phyloP scores from a whole-genome alignment of 2,797 vertebrate genomes.

The Acrossocheilus wenchowensis region DNA sequence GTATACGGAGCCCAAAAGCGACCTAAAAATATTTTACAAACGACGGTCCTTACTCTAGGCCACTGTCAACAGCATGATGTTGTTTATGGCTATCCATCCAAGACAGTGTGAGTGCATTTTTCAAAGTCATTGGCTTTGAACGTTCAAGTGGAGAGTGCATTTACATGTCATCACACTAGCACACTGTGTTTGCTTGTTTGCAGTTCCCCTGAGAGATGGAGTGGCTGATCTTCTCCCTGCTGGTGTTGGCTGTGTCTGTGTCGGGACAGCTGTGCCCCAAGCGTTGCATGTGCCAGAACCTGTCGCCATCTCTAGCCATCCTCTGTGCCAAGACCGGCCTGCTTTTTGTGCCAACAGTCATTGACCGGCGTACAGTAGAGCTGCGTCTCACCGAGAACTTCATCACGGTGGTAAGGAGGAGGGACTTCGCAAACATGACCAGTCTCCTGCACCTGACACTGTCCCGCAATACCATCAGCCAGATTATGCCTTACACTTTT shows the following conservation, averaged over 20 bases:
- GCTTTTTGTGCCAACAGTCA: constrained; percentile 87
- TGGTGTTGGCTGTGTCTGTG: constrained; percentile 81
- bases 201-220: constrained; percentile 80
- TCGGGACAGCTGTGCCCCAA: constrained; percentile 87
- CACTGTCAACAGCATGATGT: background rate
- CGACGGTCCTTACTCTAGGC: background rate
- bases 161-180: constrained; percentile 18
- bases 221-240: constrained; percentile 81
- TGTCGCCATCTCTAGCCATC: constrained; percentile 88
- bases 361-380: constrained; percentile 87
- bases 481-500: constrained; percentile 88
- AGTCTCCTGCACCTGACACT: constrained; percentile 87
- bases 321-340: constrained; percentile 90
- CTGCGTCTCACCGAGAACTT: constrained; percentile 89
- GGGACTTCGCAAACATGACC: constrained; percentile 91
- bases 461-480: constrained; percentile 89
- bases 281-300: constrained; percentile 89
- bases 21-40: background rate
- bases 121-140: background rate
- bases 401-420: constrained; percentile 84
- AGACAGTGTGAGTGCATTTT: background rate
- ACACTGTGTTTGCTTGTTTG: constrained; percentile 57
- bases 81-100: background rate
- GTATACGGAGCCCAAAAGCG: background rate
- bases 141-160: background rate